Evolutionary conservation across 2,797 vertebrate genomes (phyloP).

Genomic region (Phalanger gymnotis): DNA sequence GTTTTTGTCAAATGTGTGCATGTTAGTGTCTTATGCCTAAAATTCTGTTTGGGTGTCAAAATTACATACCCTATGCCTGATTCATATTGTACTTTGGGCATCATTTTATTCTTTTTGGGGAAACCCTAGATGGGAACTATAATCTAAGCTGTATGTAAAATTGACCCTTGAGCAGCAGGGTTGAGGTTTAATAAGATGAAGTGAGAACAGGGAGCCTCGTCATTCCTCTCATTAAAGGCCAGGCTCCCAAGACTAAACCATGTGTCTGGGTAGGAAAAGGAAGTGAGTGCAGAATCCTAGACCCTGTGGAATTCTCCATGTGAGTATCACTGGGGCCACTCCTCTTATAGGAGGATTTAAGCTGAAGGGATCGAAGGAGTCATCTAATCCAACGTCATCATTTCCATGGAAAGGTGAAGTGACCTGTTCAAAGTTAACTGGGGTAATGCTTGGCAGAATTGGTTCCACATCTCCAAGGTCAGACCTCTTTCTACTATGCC

Average conservation of each 20-base stretch:
- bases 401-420: neutral
- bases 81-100: neutral
- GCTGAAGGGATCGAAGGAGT: neutral
- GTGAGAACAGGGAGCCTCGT: neutral
- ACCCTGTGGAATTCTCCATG: neutral
- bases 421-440: neutral
- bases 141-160: neutral
- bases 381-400: neutral
- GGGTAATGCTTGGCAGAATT: neutral
- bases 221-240: neutral
- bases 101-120: neutral
- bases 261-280: neutral
- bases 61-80: neutral
- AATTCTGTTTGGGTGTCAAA: neutral
- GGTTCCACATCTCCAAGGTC: neutral
- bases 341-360: neutral
- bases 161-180: neutral
- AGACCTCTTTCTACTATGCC: neutral
- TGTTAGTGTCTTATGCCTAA: neutral
- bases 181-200: neutral
- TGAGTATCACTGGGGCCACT: neutral
- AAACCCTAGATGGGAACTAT: neutral
- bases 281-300: neutral
- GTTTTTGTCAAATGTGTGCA: neutral
- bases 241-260: neutral